A percentile compares a stretch with the other conserved stretches of the same genome.
Evolutionary conservation across 1,140 invertebrate genomes (phyloP).

Genomic region (Anastrepha obliqua): DNA sequence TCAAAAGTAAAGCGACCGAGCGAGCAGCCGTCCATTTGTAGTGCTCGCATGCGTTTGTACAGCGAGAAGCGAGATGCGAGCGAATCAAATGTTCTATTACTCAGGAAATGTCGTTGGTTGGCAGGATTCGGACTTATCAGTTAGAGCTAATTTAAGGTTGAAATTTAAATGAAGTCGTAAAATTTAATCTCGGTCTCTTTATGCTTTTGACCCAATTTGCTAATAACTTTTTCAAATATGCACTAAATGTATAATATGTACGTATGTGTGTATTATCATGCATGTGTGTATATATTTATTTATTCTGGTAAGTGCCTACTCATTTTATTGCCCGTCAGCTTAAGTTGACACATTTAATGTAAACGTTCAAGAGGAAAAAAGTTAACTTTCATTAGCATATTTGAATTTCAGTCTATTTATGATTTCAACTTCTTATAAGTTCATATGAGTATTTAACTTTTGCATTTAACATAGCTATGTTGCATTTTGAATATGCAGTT

Average conservation of each 20-base stretch:
- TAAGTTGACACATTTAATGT: conserved; percentile 3
- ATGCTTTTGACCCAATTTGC: conserved; percentile 6
- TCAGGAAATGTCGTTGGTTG: conserved; percentile 24
- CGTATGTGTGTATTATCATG: neutral
- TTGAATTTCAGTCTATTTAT: neutral
- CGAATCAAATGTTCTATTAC: neutral
- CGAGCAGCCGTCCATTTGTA: neutral
- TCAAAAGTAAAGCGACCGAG: conserved; percentile 14
- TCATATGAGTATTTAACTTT: neutral
- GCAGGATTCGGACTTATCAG: conserved; percentile 39
- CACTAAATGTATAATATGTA: neutral
- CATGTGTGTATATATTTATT: too few species aligned
- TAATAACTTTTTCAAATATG: neutral
- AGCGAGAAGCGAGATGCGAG: neutral
- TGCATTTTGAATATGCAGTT: neutral
- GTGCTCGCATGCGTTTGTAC: neutral
- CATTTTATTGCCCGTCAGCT: neutral
- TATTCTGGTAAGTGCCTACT: neutral
- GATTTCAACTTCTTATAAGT: neutral
- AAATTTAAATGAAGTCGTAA: conserved; percentile 52
- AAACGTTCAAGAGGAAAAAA: neutral
- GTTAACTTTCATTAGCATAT: neutral
- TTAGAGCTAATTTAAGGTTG: conserved; percentile 15
- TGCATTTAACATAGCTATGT: neutral
- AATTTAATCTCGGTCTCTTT: conserved; percentile 14